Evolutionary conservation across 2,113 vertebrate species (phyloP).

Genomic region (Gallinago undulata): DNA sequence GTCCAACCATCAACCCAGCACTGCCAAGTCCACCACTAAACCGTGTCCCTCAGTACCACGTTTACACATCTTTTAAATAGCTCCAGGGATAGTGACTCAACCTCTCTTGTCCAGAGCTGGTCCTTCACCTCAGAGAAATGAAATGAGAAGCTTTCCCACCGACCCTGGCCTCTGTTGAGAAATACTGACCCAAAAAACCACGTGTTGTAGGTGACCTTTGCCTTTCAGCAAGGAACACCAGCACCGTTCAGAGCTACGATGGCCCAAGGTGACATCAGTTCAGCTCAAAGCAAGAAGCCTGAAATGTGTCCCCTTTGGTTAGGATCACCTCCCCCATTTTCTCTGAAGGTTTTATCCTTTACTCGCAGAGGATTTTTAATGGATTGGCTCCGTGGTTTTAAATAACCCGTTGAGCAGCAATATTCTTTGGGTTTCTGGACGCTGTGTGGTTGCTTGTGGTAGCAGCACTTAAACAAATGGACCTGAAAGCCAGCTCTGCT

Average conservation of each 20-base stretch:
- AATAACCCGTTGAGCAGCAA: neutral
- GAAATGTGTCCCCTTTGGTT: neutral
- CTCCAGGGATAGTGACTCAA: neutral
- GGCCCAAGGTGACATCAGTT: neutral
- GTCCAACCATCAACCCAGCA: no score
- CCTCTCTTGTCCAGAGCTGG: neutral
- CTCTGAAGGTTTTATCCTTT: neutral
- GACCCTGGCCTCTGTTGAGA: neutral
- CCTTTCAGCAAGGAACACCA: neutral
- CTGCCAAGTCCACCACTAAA: neutral
- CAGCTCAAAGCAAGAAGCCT: neutral
- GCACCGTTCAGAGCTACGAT: fast-evolving
- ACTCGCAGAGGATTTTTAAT: neutral
- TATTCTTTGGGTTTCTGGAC: neutral
- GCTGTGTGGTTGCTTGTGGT: neutral
- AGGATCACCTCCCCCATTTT: neutral
- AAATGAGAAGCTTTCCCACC: neutral
- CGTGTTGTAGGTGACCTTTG: neutral
- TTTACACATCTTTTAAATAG: neutral
- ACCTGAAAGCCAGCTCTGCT: neutral
- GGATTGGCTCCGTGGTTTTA: neutral
- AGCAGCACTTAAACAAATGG: slow-evolving; percentile 51
- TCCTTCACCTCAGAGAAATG: neutral
- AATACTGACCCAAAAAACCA: neutral
- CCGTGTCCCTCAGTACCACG: neutral